Conservation (phyloP, 2,888 invertebrate genomes). For the Morpho helenor region DNA sequence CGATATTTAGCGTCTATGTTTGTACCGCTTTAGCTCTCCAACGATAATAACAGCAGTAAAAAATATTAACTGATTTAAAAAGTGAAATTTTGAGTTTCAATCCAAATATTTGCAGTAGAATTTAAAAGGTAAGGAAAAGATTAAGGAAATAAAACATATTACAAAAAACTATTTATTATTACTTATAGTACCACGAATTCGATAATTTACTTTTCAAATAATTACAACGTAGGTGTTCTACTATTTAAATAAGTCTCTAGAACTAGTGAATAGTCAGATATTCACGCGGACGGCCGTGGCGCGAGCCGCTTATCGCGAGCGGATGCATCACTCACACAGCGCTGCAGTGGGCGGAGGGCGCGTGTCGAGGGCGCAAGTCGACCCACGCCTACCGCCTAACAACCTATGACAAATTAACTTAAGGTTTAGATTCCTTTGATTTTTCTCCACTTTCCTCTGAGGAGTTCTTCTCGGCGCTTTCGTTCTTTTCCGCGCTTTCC, state of each 20-base stretch:
- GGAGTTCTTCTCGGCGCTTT: conserved; percentile 48
- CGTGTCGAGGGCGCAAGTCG: conserved; percentile 71
- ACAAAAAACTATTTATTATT: conserved; percentile 67
- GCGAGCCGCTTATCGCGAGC: conserved; percentile 39
- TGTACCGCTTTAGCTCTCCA: no score
- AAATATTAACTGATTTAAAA: no score
- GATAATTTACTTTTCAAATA: conserved; percentile 74
- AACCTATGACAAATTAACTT: conserved; percentile 48
- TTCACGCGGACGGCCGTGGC: conserved; percentile 42
- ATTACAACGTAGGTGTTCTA: conserved; percentile 69
- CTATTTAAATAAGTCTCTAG: conserved; percentile 76
- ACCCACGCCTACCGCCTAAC: conserved; percentile 69
- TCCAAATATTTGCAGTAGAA: no score
- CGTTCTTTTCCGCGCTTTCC: conserved; percentile 49
- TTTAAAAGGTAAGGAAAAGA: not conserved
- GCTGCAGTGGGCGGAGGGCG: conserved; percentile 56
- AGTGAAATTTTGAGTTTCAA: no score
- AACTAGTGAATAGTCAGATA: conserved; percentile 60
- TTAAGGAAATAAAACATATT: conserved; percentile 26
- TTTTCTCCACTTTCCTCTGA: conserved; percentile 50
- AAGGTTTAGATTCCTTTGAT: conserved; percentile 44
- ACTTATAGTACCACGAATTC: conserved; percentile 75
- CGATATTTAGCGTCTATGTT: no score
- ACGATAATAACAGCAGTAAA: no score
- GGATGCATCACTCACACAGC: conserved; percentile 38